Evolutionary conservation across 2,113 vertebrate genomes (phyloP).

Genomic region (Archilochus colubris): DNA sequence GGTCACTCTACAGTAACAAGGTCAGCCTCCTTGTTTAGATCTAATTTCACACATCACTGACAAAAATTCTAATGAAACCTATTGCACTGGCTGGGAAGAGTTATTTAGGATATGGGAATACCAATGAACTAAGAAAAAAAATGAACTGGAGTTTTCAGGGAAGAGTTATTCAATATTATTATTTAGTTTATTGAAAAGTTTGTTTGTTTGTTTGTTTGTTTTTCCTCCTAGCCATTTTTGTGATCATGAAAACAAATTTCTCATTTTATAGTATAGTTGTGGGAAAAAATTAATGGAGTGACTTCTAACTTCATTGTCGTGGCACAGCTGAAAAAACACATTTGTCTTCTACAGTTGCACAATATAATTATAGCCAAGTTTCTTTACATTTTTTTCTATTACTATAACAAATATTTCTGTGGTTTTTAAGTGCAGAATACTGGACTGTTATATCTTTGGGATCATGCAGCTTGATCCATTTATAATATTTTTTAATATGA

Average conservation of each 20-base stretch:
- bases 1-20: conserved; percentile 9
- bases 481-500: not conserved
- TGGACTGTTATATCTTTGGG: not conserved
- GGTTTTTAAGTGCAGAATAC: not conserved
- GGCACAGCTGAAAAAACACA: not conserved
- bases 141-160: conserved; percentile 2
- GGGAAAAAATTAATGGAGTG: conserved; percentile 1
- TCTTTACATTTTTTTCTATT: not conserved
- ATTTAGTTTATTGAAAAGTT: conserved; percentile 15
- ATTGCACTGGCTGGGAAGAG: not conserved
- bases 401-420: not conserved
- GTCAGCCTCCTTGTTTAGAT: conserved; percentile 17
- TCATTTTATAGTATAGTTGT: not conserved
- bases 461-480: not conserved
- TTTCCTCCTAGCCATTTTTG: not conserved
- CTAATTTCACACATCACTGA: conserved; percentile 42
- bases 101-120: conserved; percentile 7
- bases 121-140: not conserved
- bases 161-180: conserved; percentile 23
- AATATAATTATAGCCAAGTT: not conserved
- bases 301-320: not conserved
- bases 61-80: not conserved
- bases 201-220: not conserved
- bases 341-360: not conserved
- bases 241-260: not conserved